phyloP scores from a whole-genome alignment of 2,888 invertebrate species.

The Molanna angustata region DNA sequence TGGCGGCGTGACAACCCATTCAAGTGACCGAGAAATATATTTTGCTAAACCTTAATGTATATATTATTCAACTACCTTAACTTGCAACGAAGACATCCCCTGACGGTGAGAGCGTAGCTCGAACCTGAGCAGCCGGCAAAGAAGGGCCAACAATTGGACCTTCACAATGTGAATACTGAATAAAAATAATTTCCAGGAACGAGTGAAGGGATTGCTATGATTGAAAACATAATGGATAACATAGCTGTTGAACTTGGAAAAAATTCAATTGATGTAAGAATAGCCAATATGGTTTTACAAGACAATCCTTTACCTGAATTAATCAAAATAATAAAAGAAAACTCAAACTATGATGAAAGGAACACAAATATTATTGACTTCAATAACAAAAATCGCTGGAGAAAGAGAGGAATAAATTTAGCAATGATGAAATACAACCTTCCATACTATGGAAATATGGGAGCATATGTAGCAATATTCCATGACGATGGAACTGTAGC shows the following conservation, averaged over 20 bases:
- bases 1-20: too few species aligned
- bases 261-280: constrained; percentile 57
- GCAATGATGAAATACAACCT: constrained; percentile 65
- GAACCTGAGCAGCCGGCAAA: too few species aligned
- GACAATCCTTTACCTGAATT: constrained; percentile 46
- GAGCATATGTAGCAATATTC: constrained; percentile 63
- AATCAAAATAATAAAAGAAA: constrained; percentile 55
- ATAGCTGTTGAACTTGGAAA: constrained; percentile 54
- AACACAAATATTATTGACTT: constrained; percentile 52
- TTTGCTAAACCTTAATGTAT: too few species aligned
- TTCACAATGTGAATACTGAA: too few species aligned
- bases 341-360: constrained; percentile 56
- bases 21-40: too few species aligned
- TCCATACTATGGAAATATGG: constrained; percentile 50
- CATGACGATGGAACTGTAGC: constrained; percentile 65
- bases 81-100: too few species aligned
- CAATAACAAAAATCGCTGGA: constrained; percentile 70
- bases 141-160: too few species aligned
- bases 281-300: constrained; percentile 49
- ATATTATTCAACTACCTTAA: too few species aligned
- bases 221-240: constrained; percentile 67
- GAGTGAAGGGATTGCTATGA: constrained; percentile 55
- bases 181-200: constrained; percentile 12
- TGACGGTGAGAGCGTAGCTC: too few species aligned
- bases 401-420: constrained; percentile 63